Percentiles rank a stretch among this genome's conserved stretches.
Conservation (phyloP, 2,113 vertebrate species). For the Microcebus lehilahytsara region DNA sequence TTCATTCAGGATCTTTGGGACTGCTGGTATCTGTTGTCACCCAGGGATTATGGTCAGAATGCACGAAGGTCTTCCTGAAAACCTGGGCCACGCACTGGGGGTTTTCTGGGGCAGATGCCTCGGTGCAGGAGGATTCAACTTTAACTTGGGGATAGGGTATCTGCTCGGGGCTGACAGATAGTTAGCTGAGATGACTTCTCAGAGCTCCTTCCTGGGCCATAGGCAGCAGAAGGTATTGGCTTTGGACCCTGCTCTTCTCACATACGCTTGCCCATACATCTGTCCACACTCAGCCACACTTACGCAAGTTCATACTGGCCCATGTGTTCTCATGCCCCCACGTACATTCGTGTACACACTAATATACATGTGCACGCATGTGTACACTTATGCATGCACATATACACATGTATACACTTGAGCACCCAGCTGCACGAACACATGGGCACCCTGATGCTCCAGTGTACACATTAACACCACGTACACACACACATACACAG, state of each 20-base stretch:
- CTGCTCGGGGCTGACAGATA: background rate
- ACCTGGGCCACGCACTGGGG: background rate
- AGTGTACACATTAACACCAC: background rate
- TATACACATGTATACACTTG: background rate
- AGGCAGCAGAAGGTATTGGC: background rate
- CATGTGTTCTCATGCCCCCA: background rate
- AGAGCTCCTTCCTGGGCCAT: background rate
- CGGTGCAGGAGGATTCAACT: background rate
- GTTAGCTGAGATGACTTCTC: background rate
- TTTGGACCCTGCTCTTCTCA: background rate
- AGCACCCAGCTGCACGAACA: background rate
- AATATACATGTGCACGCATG: background rate
- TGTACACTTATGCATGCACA: background rate
- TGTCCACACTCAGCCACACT: background rate
- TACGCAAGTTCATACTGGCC: background rate
- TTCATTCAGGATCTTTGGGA: background rate
- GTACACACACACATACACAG: background rate
- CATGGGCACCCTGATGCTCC: background rate
- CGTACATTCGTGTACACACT: background rate
- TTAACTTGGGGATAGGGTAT: background rate
- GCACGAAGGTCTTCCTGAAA: background rate
- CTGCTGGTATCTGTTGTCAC: slow-evolving; percentile 1
- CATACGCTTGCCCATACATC: background rate
- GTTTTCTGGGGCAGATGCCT: background rate
- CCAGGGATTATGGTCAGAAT: background rate